Percentiles rank a stretch among this genome's conserved stretches.
Conservation (phyloP, 2,113 vertebrate species). For the Antidorcas marsupialis region DNA sequence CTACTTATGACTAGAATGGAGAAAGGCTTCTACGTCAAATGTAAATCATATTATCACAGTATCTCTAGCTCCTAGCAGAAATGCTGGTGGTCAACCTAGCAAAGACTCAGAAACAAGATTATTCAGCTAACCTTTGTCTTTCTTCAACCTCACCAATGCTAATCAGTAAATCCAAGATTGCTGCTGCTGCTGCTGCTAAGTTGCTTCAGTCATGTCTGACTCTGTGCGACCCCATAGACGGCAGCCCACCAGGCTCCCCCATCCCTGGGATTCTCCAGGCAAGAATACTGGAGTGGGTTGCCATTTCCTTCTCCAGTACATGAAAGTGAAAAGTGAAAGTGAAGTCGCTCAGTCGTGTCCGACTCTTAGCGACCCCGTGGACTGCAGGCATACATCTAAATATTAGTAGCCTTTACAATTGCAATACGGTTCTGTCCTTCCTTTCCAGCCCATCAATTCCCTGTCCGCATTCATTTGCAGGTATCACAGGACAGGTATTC, state of each 20-base stretch:
- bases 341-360: no score
- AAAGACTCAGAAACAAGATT: background rate
- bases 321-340: no score
- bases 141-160: background rate
- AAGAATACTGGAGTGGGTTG: no score
- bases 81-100: background rate
- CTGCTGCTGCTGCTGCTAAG: no score
- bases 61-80: background rate
- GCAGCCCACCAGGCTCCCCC: no score
- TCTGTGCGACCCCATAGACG: no score
- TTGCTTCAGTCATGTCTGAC: no score
- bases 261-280: no score
- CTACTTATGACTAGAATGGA: background rate
- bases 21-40: background rate
- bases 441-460: background rate
- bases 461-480: background rate
- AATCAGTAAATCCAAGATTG: background rate
- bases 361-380: no score
- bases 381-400: background rate
- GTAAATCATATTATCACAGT: background rate
- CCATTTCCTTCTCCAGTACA: no score
- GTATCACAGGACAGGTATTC: background rate
- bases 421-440: background rate
- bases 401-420: background rate
- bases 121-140: background rate